Conservation (phyloP, 2,888 invertebrate genomes). For the Tyria jacobaeae region DNA sequence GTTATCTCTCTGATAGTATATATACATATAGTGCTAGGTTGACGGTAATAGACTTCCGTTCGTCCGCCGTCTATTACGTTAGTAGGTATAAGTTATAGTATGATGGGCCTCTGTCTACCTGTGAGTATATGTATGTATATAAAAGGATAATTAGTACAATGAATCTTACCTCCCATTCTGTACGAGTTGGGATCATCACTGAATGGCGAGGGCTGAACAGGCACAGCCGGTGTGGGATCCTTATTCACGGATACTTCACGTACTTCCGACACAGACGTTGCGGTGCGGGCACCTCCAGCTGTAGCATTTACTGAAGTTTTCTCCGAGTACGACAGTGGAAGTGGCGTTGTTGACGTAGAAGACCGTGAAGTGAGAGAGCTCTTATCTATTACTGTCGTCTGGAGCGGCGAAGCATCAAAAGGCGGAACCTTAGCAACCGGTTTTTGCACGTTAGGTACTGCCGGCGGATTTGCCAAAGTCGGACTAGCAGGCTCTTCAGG, state of each 20-base stretch:
- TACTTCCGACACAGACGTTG: slow-evolving; percentile 49
- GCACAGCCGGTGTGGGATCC: slow-evolving; percentile 69
- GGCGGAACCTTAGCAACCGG: slow-evolving; percentile 88
- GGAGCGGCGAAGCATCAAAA: slow-evolving; percentile 82
- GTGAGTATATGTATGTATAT: too few species aligned
- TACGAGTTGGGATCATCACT: slow-evolving; percentile 89
- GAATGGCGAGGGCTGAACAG: slow-evolving; percentile 79
- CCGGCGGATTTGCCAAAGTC: slow-evolving; percentile 59
- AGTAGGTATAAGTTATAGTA: too few species aligned
- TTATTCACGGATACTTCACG: slow-evolving; percentile 61
- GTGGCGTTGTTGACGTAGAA: slow-evolving; percentile 37
- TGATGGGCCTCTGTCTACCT: too few species aligned
- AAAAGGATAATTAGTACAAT: background rate
- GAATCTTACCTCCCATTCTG: slow-evolving; percentile 89
- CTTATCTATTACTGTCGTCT: slow-evolving; percentile 65
- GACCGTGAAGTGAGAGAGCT: slow-evolving; percentile 55
- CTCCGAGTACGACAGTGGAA: slow-evolving; percentile 69
- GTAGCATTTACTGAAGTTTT: slow-evolving; percentile 42
- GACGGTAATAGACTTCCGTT: too few species aligned
- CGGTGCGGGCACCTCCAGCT: slow-evolving; percentile 42
- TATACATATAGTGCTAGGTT: too few species aligned
- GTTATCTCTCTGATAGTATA: too few species aligned
- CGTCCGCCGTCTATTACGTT: too few species aligned
- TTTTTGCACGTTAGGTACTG: slow-evolving; percentile 73
- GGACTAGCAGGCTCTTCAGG: slow-evolving; percentile 73